phyloP scores from a whole-genome alignment of 2,888 invertebrate species.

The Eupithecia inturbata region DNA sequence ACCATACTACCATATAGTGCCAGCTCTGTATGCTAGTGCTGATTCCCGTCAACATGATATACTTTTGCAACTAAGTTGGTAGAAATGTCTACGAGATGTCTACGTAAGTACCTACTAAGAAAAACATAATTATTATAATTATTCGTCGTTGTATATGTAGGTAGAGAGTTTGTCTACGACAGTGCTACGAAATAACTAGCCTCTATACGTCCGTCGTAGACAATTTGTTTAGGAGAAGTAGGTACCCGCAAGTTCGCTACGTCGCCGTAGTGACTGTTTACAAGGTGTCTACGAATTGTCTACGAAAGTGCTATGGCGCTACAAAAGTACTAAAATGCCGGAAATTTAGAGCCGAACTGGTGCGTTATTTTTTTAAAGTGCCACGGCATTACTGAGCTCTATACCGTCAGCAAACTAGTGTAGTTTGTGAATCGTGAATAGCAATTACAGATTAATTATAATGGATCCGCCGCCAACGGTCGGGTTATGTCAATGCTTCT shows the following conservation, averaged over 20 bases:
- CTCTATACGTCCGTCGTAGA: too few relatives aligned
- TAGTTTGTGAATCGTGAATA: background rate
- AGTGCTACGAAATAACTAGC: too few relatives aligned
- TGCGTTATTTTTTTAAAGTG: background rate
- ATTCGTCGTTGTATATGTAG: too few relatives aligned
- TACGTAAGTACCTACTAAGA: too few relatives aligned
- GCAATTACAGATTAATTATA: slow-evolving; percentile 11
- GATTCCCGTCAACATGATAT: background rate
- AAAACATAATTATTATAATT: too few relatives aligned
- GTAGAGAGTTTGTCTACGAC: too few relatives aligned
- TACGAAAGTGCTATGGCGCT: background rate
- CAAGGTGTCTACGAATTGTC: background rate
- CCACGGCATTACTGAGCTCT: background rate
- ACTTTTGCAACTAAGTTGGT: background rate
- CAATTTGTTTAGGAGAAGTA: too few relatives aligned
- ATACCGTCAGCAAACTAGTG: background rate
- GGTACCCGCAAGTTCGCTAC: background rate
- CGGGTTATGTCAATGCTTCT: background rate
- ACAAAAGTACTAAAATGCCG: background rate
- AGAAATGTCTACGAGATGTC: background rate
- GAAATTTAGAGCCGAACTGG: background rate
- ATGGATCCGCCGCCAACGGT: background rate
- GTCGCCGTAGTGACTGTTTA: background rate
- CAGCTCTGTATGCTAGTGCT: too few relatives aligned
- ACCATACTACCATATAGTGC: background rate